These are phyloP conservation scores for Gymnoscopelus microlampas DNA, from an alignment of 2,797 vertebrate genomes.

Conservation along the genomic window DNA sequence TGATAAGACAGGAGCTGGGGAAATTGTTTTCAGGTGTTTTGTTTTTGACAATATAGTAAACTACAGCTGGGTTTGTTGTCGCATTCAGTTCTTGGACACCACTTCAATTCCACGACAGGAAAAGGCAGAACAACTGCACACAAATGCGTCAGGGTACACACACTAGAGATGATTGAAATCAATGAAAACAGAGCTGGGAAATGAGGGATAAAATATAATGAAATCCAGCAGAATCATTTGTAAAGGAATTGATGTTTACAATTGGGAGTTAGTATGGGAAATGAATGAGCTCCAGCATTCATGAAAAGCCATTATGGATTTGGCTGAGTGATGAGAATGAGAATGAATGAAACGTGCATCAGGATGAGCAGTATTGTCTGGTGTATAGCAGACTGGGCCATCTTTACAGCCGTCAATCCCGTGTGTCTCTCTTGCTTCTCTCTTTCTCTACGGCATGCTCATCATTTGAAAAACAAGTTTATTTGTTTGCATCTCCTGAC, in stretches of 20 bases:
- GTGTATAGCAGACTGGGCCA: constrained; percentile 27
- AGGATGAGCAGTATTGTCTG: not conserved
- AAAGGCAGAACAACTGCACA: not conserved
- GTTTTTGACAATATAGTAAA: constrained; percentile 2
- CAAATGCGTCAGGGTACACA: not conserved
- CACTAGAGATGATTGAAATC: constrained; percentile 5
- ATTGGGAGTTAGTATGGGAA: constrained; percentile 26
- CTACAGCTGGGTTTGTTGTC: not conserved
- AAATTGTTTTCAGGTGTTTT: constrained; percentile 31
- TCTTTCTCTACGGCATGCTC: constrained; percentile 25
- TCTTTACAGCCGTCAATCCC: constrained; percentile 23
- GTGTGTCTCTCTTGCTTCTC: constrained; percentile 42
- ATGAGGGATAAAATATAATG: constrained; percentile 62
- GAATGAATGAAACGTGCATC: constrained; percentile 16
- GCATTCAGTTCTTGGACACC: not conserved
- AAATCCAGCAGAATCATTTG: constrained; percentile 40
- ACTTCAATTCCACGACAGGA: not conserved
- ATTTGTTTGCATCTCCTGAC: constrained; percentile 59
- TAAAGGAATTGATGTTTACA: constrained; percentile 16
- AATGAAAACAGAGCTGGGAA: constrained; percentile 34
- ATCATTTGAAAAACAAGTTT: constrained; percentile 63
- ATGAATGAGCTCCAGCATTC: constrained; percentile 52
- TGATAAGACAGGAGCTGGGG: constrained; percentile 9
- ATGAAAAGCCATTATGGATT: constrained; percentile 45
- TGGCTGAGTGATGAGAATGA: constrained; percentile 18